A percentile compares a stretch with the other conserved stretches of the same genome.
phyloP scores from a whole-genome alignment of 1,140 invertebrate genomes.

The Drosophila parvula region DNA sequence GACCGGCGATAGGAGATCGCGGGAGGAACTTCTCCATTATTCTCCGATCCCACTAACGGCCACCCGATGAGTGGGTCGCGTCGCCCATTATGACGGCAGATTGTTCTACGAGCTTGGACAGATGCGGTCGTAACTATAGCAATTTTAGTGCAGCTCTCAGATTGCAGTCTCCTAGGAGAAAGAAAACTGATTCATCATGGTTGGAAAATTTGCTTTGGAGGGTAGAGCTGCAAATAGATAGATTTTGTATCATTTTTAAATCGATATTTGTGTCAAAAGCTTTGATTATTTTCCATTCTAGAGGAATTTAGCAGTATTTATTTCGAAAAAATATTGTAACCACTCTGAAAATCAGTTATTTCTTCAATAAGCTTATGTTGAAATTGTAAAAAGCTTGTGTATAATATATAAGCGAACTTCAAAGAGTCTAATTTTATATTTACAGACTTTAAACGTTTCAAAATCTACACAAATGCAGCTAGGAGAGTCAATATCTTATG shows the following conservation, averaged over 20 bases:
- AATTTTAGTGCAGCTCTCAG: not conserved
- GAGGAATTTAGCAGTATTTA: no score
- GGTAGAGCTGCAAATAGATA: not conserved
- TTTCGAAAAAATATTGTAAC: no score
- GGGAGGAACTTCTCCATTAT: constrained; percentile 34
- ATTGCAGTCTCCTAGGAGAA: not conserved
- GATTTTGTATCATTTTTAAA: not conserved
- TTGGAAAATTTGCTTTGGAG: not conserved
- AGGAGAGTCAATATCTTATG: not conserved
- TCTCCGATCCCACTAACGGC: constrained; percentile 31
- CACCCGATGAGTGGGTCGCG: constrained; percentile 26
- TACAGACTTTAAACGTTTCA: no score
- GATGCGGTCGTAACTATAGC: not conserved
- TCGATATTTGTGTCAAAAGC: not conserved
- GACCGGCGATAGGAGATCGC: constrained; percentile 16
- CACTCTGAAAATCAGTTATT: no score
- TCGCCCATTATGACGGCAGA: constrained; percentile 46
- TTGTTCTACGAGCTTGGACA: constrained; percentile 17
- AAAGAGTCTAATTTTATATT: no score
- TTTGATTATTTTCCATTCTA: no score
- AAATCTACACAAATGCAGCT: no score
- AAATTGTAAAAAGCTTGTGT: no score
- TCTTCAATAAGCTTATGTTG: no score
- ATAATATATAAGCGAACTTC: no score
- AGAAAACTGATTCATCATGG: not conserved